These are phyloP conservation scores for Hetaerina titia DNA, from an alignment of 2,888 invertebrate species.

Conservation along the genomic window DNA sequence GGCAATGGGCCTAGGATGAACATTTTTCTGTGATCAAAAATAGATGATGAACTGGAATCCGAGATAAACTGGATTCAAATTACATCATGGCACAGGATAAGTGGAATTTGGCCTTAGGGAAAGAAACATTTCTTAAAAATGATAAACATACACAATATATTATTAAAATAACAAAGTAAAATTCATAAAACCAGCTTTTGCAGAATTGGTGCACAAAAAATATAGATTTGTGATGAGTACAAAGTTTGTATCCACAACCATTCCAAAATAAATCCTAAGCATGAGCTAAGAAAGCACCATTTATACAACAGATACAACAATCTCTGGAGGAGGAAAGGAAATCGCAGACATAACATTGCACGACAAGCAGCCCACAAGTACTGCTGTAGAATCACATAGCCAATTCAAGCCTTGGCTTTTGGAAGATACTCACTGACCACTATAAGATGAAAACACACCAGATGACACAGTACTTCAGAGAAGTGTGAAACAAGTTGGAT, in stretches of 20 bases:
- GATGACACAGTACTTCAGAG: neutral
- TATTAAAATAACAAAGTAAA: conserved; percentile 65
- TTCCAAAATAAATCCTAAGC: conserved; percentile 61
- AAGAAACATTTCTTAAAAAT: conserved; percentile 24
- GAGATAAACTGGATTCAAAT: no score
- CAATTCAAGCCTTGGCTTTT: conserved; percentile 33
- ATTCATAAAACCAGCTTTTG: conserved; percentile 49
- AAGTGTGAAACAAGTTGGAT: neutral
- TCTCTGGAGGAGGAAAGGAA: conserved; percentile 20
- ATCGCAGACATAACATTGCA: conserved; percentile 44
- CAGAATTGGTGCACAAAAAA: conserved; percentile 63
- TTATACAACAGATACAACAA: conserved; percentile 60
- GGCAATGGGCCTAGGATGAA: no score
- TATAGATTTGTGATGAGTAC: conserved; percentile 65
- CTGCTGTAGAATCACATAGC: conserved; percentile 39
- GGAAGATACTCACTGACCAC: conserved; percentile 45
- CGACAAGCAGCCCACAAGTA: conserved; percentile 20
- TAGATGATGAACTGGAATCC: no score
- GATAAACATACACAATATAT: conserved; percentile 58
- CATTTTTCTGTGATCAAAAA: no score
- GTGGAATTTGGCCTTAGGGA: neutral
- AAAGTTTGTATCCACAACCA: conserved; percentile 60
- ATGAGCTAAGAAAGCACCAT: conserved; percentile 56
- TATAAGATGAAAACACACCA: neutral
- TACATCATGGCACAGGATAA: no score